Conservation (phyloP, 2,113 vertebrate genomes). For the Phylloscopus whistleri region DNA sequence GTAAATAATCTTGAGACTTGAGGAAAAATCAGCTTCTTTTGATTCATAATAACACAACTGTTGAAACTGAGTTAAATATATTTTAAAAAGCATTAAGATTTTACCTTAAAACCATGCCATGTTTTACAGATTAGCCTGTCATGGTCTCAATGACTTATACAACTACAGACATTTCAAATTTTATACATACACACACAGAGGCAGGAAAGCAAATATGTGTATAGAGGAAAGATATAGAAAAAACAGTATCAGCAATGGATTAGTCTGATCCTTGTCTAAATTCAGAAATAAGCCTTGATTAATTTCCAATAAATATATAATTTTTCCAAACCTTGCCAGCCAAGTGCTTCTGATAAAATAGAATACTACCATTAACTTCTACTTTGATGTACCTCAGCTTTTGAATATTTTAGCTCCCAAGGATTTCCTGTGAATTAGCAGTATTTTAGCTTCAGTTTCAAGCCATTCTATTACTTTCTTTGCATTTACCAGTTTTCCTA, state of each 20-base stretch:
- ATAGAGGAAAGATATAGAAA: background rate
- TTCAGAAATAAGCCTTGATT: background rate
- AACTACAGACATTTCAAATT: background rate
- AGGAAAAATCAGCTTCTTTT: background rate
- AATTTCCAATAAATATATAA: background rate
- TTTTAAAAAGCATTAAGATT: background rate
- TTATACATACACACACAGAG: fast-evolving
- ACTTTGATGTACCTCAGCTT: background rate
- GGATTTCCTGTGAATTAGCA: background rate
- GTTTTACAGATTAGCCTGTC: background rate
- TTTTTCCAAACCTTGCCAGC: background rate
- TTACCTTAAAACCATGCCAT: background rate
- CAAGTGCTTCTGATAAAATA: background rate
- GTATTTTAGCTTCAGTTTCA: slow-evolving; percentile 10
- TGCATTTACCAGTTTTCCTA: background rate
- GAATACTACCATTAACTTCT: background rate
- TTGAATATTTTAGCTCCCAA: background rate
- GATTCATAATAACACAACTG: background rate
- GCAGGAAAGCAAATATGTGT: background rate
- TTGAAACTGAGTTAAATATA: background rate
- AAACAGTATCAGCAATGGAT: background rate
- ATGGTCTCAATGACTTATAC: background rate
- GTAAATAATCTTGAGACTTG: background rate
- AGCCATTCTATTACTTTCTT: background rate
- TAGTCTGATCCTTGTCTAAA: background rate